Evolutionary conservation across 2,888 invertebrate genomes (phyloP), one percentile per base, ranked within the genome.

Genomic region (Girardia tigrina): DNA sequence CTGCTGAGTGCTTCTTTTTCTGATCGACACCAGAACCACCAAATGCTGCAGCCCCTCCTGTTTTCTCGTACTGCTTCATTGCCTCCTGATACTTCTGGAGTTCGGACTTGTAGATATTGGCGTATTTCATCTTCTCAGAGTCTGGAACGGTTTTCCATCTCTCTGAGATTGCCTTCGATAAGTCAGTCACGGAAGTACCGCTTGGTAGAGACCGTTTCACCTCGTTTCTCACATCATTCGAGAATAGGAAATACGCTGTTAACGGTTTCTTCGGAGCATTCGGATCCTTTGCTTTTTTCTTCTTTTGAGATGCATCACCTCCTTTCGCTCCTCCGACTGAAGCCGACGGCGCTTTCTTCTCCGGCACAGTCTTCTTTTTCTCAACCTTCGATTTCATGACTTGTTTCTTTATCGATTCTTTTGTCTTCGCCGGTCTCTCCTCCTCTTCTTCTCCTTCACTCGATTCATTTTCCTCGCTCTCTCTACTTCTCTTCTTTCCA

Each of bases 161-260:
- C 28, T 76, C 77, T 14, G 76, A 75, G 36, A 70, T 70, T 2
- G 28, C 27, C 28, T 71, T 75, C 20, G 71, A 90, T 77, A 95
- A 88, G 81, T 97, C 97, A 0, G 92, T 91, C 29, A 95, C 88
- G 79, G 89, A 89, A 78, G 94, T 88, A n/a, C 92, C 92, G 0
- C 26, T 23, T 14, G 95, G 94, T 87, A 91, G 89, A 0, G 92
- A 90, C 6, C 89, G 87, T 79, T 94, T 89, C 78, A 98, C 91
- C 78, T 88, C 85, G 80, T 92, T 91, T 26, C 97, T 87, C 77
- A 87, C 89, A 76, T 90, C 92, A 82, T 91, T 93, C 75, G 97
- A 86, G 92, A 94, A 98, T 78, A 94, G 79, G 90, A 98, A 91
- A 84, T 92, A 98, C 0, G 93, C 94, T 0, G 92, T 89, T 42